phyloP scores from a whole-genome alignment of 1,140 invertebrate genomes.

The Uloborus diversus region DNA sequence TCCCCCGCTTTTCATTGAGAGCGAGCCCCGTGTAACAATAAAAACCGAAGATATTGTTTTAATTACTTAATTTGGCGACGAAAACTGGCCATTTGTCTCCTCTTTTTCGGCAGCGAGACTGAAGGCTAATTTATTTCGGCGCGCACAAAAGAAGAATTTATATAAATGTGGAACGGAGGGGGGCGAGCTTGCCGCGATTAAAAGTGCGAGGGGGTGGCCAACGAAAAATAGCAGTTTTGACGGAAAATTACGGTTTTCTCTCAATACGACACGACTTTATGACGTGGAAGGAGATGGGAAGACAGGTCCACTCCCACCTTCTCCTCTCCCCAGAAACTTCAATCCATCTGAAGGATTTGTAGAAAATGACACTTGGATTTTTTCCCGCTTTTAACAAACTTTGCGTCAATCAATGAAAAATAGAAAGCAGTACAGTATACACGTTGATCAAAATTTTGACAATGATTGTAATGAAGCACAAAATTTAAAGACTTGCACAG shows the following conservation, averaged over 20 bases:
- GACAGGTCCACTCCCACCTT: not conserved
- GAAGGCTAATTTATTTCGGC: slow-evolving; percentile 55
- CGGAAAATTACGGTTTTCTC: slow-evolving; percentile 50
- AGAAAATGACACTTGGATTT: too few species aligned
- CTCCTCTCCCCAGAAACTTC: not conserved
- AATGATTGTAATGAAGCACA: too few species aligned
- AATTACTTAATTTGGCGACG: slow-evolving; percentile 57
- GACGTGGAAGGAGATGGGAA: not conserved
- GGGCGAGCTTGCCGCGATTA: slow-evolving; percentile 18
- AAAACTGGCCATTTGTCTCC: slow-evolving; percentile 56
- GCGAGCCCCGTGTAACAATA: slow-evolving; percentile 52
- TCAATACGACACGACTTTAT: slow-evolving; percentile 53
- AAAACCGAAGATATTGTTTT: slow-evolving; percentile 57
- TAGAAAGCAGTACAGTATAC: too few species aligned
- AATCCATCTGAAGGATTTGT: too few species aligned
- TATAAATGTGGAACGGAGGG: slow-evolving; percentile 23
- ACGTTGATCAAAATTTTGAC: too few species aligned
- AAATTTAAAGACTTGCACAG: too few species aligned
- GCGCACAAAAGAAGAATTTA: slow-evolving; percentile 24
- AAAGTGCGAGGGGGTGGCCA: slow-evolving; percentile 9
- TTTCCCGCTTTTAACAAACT: too few species aligned
- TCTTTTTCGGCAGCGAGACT: slow-evolving; percentile 49
- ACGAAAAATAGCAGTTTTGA: slow-evolving; percentile 41
- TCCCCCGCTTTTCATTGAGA: slow-evolving; percentile 29
- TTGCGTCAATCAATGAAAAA: too few species aligned